phyloP scores from a whole-genome alignment of 2,888 invertebrate species.

The Leucophenga maculata region DNA sequence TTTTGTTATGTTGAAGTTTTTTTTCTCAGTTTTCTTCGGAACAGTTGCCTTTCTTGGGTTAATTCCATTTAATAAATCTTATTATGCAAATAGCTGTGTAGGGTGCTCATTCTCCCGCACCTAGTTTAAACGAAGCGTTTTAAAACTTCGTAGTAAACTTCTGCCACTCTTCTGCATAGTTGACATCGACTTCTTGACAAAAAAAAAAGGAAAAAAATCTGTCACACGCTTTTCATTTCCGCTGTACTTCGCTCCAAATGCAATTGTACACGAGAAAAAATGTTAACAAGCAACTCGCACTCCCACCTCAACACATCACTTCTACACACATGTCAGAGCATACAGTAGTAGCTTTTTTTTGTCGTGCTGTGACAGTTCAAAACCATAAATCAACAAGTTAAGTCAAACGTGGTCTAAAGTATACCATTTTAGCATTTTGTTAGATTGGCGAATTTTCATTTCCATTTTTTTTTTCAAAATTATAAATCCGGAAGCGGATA shows the following conservation, averaged over 20 bases:
- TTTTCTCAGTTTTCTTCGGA: too few relatives aligned
- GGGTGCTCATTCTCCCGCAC: too few relatives aligned
- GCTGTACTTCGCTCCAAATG: constrained; percentile 44
- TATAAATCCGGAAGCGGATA: constrained; percentile 30
- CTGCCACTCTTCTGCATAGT: neutral
- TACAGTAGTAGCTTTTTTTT: constrained; percentile 5
- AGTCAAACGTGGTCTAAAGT: constrained; percentile 62
- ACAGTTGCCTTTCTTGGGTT: too few relatives aligned
- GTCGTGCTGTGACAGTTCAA: constrained; percentile 54
- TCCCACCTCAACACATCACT: constrained; percentile 1
- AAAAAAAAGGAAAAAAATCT: constrained; percentile 33
- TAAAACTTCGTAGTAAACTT: too few relatives aligned
- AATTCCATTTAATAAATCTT: too few relatives aligned
- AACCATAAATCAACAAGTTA: constrained; percentile 67
- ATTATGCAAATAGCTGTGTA: too few relatives aligned
- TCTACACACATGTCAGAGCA: neutral
- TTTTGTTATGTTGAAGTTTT: too few relatives aligned
- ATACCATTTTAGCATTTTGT: constrained; percentile 18
- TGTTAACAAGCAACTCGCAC: constrained; percentile 58
- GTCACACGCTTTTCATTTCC: constrained; percentile 46
- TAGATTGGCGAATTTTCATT: neutral
- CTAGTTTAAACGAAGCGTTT: too few relatives aligned
- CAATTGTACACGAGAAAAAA: constrained; percentile 46
- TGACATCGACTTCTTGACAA: neutral
- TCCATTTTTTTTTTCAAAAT: neutral